Conservation (phyloP, 64 coral and sea anemone species). For the Anthopleura sola region DNA sequence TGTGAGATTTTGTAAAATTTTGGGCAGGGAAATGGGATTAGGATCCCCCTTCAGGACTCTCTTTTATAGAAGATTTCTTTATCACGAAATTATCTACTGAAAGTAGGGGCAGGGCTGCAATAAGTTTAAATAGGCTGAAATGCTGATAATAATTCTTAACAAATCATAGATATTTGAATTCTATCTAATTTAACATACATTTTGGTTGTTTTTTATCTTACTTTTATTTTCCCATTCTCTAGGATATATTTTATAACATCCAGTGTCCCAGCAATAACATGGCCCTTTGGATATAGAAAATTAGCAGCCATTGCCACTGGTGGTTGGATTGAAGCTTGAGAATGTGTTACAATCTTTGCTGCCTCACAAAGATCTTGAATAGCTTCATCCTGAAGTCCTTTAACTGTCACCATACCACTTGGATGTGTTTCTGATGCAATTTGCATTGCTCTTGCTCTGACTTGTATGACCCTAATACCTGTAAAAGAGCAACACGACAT, state of each 20-base stretch:
- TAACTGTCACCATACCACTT: constrained; percentile 90
- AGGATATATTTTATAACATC: constrained; percentile 47
- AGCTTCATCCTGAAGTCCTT: constrained; percentile 40
- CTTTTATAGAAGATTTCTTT: too few species aligned
- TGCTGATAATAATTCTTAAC: too few species aligned
- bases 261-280: constrained; percentile 66
- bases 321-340: background rate
- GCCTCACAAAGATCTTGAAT: constrained; percentile 43
- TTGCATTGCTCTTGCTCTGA: constrained; percentile 92
- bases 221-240: constrained; percentile 52
- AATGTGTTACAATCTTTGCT: constrained; percentile 33
- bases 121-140: too few species aligned
- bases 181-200: too few species aligned
- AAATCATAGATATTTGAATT: too few species aligned
- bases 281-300: constrained; percentile 68
- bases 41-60: too few species aligned
- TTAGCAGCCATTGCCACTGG: constrained; percentile 58
- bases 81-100: too few species aligned
- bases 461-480: constrained; percentile 68
- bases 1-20: too few species aligned
- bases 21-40: too few species aligned
- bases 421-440: constrained; percentile 74
- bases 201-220: background rate
- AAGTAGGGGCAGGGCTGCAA: too few species aligned
- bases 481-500: background rate